Conservation (phyloP, 2,888 invertebrate species). For the Trichacis sp. region DNA sequence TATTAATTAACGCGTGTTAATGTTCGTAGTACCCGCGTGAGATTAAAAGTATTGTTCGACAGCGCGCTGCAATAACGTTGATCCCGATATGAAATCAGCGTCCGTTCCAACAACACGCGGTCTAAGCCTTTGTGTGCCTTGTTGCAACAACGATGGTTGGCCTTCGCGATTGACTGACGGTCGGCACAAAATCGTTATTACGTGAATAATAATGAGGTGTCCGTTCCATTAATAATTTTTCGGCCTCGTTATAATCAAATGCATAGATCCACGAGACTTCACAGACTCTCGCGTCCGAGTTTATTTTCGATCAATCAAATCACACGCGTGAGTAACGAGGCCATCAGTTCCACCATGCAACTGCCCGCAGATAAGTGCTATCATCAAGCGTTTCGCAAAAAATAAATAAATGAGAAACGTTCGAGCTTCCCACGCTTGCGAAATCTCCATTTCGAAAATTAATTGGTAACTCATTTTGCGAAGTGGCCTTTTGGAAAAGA, state of each 20-base stretch:
- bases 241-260: constrained; percentile 13
- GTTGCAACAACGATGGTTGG: not conserved
- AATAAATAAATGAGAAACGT: no score
- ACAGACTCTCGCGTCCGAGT: not conserved
- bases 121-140: not conserved
- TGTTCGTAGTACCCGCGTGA: not conserved
- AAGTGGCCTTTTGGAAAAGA: no score
- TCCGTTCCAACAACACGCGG: not conserved
- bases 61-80: not conserved
- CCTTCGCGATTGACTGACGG: not conserved
- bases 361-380: constrained; percentile 2
- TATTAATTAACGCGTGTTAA: constrained; percentile 1
- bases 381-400: constrained; percentile 1
- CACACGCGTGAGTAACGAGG: constrained; percentile 5
- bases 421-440: not conserved
- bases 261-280: not conserved
- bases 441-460: not conserved
- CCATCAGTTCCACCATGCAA: constrained; percentile 5
- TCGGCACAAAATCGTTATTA: not conserved
- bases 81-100: constrained; percentile 1
- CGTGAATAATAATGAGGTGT: not conserved
- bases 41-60: not conserved
- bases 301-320: constrained; percentile 5
- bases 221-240: no score
- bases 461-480: not conserved